Conservation (phyloP, 1,140 invertebrate species). For the Microplitis mediator region DNA sequence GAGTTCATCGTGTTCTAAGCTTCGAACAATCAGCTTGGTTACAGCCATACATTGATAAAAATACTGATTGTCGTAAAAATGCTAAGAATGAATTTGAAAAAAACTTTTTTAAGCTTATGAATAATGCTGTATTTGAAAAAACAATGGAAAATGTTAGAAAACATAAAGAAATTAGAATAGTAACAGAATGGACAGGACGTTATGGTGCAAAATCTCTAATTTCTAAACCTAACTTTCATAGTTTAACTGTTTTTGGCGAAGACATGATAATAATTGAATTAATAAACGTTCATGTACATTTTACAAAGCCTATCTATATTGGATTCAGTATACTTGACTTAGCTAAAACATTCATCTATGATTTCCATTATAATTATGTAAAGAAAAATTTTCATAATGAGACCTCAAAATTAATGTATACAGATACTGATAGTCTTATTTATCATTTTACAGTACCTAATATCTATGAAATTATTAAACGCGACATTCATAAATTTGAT, state of each 20-base stretch:
- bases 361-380: slow-evolving; percentile 46
- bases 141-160: slow-evolving; percentile 63
- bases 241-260: slow-evolving; percentile 49
- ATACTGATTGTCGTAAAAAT: slow-evolving; percentile 46
- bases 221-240: slow-evolving; percentile 54
- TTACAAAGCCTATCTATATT: not conserved
- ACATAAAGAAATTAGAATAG: slow-evolving; percentile 52
- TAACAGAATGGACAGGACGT: slow-evolving; percentile 45
- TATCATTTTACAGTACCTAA: too few species aligned
- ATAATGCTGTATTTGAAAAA: slow-evolving; percentile 61
- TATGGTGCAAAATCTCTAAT: slow-evolving; percentile 47
- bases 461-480: too few species aligned
- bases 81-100: slow-evolving; percentile 60
- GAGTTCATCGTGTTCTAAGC: slow-evolving; percentile 61
- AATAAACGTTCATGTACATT: not conserved
- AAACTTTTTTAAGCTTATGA: slow-evolving; percentile 63
- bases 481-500: too few species aligned
- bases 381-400: slow-evolving; percentile 30
- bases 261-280: slow-evolving; percentile 44
- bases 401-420: slow-evolving; percentile 5
- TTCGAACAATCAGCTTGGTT: slow-evolving; percentile 63
- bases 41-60: slow-evolving; percentile 53
- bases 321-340: not conserved
- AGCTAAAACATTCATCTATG: slow-evolving; percentile 29
- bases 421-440: slow-evolving; percentile 16